Evolutionary conservation across 2,113 vertebrate species (phyloP), one percentile per base, ranked within the genome.

Genomic region (Mormyrus lacerda): DNA sequence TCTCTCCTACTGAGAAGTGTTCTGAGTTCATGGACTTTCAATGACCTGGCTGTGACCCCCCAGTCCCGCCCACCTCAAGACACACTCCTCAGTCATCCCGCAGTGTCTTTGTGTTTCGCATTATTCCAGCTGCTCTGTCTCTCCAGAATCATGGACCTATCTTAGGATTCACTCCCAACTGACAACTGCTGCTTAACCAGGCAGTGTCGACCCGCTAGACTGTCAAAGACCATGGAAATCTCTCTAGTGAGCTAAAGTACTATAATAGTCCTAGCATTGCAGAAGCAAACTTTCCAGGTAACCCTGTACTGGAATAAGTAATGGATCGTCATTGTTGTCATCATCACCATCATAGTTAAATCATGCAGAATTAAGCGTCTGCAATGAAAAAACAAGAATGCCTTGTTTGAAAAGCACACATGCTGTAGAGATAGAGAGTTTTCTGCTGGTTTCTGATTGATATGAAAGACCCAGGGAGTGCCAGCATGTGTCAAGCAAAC

Each of bases 21-120:
- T 92, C 93, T 89, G 92, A 91, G 95, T 95, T 95, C 94, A 93
- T 97, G 97, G 97, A 97, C 97, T 98, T 94, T 95, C 88, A 91
- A 91, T 97, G 97, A 98, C 97, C 97, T 92, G 93, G 90, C 93
- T 84, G 53, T 96, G 97, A 98, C 97, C 97, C 92, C 35, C 31
- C 93, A 7, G 85, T 95, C 96, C 92, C 94, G 95, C 95, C 93
- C 94, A 95, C 94, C 95, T 96, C 94, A 97, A 96, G 95, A 96
- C 92, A 91, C 69, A 79, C 93, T 95, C 93, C 93, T 96, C 96
- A 96, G 96, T 96, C 96, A 96, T 94, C 94, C 94, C 93, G 93
- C 94, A 95, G 95, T 96, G 95, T 96, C 96, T 97, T 96, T 96
- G 95, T 96, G 96, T 94, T 94, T 94, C 93, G 92, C 90, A 79